A percentile compares a stretch with the other conserved stretches of the same genome.
Evolutionary conservation across 2,113 vertebrate species (phyloP).

Genomic region (Columba livia): DNA sequence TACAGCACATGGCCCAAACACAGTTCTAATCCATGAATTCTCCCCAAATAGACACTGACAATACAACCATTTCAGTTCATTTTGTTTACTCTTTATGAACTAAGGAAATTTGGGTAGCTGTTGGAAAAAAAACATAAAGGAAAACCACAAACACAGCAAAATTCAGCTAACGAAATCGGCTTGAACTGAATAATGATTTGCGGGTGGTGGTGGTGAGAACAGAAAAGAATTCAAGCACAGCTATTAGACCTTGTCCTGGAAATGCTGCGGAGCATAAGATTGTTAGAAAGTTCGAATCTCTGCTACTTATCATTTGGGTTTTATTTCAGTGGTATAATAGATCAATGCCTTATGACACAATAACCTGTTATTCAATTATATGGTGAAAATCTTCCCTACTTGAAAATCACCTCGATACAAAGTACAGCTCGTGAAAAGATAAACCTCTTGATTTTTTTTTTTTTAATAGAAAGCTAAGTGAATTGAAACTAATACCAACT

Average conservation of each 20-base stretch:
- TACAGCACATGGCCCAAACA: neutral
- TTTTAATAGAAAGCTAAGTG: neutral
- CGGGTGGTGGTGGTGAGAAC: neutral
- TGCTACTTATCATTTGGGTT: neutral
- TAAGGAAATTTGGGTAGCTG: neutral
- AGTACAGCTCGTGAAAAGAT: constrained; percentile 3
- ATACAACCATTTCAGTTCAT: neutral
- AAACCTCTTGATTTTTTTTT: neutral
- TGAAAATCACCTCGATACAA: neutral
- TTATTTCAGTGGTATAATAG: neutral
- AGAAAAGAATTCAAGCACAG: neutral
- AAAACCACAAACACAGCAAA: neutral
- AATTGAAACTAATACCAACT: neutral
- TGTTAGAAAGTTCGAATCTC: neutral
- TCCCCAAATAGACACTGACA: neutral
- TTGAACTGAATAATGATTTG: neutral
- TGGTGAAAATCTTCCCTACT: constrained; percentile 5
- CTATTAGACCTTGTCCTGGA: neutral
- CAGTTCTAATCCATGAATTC: neutral
- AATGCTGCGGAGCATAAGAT: neutral
- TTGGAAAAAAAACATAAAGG: neutral
- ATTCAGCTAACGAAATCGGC: neutral
- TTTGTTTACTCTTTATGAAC: neutral
- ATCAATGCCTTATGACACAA: neutral
- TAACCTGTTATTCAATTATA: neutral